These are phyloP conservation scores for Tribolium castaneum DNA, from an alignment of 1,140 invertebrate species.

Conservation along the genomic window DNA sequence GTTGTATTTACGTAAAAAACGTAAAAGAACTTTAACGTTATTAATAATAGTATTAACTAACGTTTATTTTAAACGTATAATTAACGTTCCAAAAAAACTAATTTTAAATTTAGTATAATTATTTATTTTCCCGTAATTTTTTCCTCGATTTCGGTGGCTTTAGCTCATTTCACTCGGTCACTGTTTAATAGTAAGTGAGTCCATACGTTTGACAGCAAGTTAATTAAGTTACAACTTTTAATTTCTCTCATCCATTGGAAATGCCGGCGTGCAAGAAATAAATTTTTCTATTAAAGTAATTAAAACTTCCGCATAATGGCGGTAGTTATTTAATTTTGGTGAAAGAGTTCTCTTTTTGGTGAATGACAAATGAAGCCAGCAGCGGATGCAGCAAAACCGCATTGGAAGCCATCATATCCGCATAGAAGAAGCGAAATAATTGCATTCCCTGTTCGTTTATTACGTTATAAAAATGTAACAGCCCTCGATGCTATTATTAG, in stretches of 20 bases:
- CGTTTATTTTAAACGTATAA: too few species aligned
- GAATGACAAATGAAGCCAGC: slow-evolving; percentile 17
- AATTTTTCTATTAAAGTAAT: slow-evolving; percentile 16
- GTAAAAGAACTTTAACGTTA: too few species aligned
- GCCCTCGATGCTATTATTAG: background rate
- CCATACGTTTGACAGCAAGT: too few species aligned
- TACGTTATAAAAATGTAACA: slow-evolving; percentile 26
- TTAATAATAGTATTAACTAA: too few species aligned
- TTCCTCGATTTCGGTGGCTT: too few species aligned
- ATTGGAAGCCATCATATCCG: slow-evolving; percentile 18
- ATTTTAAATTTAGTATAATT: too few species aligned
- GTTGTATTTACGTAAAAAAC: too few species aligned
- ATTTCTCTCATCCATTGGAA: background rate
- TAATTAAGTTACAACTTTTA: background rate
- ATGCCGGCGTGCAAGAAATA: background rate
- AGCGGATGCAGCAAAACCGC: slow-evolving; percentile 9
- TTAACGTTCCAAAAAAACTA: too few species aligned
- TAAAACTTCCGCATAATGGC: slow-evolving; percentile 4
- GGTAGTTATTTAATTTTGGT: background rate
- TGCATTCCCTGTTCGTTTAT: slow-evolving; percentile 19
- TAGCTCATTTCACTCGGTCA: too few species aligned
- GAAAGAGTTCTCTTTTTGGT: background rate
- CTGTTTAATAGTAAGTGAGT: too few species aligned
- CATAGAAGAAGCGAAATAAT: slow-evolving; percentile 7
- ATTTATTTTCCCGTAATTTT: too few species aligned